Evolutionary conservation across 2,888 invertebrate genomes (phyloP).

Genomic region (Isotomurus palustris): DNA sequence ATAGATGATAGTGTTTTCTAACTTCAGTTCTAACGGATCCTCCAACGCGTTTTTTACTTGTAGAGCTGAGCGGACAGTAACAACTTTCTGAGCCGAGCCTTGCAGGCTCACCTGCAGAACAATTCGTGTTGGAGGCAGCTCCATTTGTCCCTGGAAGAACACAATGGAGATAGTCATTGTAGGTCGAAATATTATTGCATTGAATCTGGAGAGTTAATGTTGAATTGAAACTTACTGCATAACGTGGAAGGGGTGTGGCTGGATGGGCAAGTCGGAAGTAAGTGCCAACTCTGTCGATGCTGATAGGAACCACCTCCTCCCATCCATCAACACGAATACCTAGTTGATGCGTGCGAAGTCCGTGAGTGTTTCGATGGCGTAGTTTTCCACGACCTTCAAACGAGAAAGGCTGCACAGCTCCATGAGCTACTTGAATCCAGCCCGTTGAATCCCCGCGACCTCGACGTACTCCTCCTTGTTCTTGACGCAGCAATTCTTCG

Average conservation of each 20-base stretch:
- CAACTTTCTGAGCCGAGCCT: slow-evolving; percentile 88
- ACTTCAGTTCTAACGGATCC: slow-evolving; percentile 65
- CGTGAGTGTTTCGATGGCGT: slow-evolving; percentile 68
- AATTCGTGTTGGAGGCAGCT: slow-evolving; percentile 63
- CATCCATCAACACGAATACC: slow-evolving; percentile 85
- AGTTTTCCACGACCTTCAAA: slow-evolving; percentile 73
- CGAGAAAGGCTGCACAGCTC: slow-evolving; percentile 76
- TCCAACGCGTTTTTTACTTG: slow-evolving; percentile 71
- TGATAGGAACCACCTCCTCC: slow-evolving; percentile 79
- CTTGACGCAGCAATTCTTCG: slow-evolving; percentile 44
- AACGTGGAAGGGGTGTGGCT: slow-evolving; percentile 42
- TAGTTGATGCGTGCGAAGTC: slow-evolving; percentile 77
- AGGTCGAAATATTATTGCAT: background rate
- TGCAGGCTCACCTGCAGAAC: slow-evolving; percentile 88
- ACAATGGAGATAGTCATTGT: background rate
- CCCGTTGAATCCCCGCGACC: slow-evolving; percentile 28
- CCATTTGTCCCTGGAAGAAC: slow-evolving; percentile 39
- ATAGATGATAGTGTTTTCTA: slow-evolving; percentile 56
- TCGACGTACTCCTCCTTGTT: slow-evolving; percentile 8
- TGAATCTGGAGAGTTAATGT: slow-evolving; percentile 6
- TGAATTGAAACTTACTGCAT: slow-evolving; percentile 21
- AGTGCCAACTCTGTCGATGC: slow-evolving; percentile 91
- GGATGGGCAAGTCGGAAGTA: slow-evolving; percentile 71
- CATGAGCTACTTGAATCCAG: slow-evolving; percentile 69
- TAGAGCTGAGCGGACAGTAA: slow-evolving; percentile 86